Evolutionary conservation across 2,888 invertebrate genomes (phyloP).

Genomic region (Cremastobaeus sp.): DNA sequence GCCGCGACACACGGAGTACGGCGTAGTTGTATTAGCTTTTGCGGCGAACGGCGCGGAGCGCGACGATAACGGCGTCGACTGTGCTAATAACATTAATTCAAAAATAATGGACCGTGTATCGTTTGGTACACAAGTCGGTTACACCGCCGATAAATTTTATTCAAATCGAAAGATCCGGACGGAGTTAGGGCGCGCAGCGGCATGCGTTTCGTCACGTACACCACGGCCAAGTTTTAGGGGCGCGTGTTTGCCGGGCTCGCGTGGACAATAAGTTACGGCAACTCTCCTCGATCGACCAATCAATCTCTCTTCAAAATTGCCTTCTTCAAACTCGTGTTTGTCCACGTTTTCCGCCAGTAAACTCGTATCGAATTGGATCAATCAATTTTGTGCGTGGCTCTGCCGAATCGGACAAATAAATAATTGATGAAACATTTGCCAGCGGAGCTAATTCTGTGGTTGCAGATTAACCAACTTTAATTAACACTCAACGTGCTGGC

Average conservation of each 20-base stretch:
- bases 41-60: slow-evolving; percentile 20
- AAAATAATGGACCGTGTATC: slow-evolving; percentile 39
- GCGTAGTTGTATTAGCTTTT: slow-evolving; percentile 31
- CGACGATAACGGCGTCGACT: slow-evolving; percentile 40
- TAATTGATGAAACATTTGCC: too few species aligned
- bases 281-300: too few species aligned
- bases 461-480: too few species aligned
- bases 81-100: slow-evolving; percentile 51
- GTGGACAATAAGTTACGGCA: too few species aligned
- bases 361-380: too few species aligned
- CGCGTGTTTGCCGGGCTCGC: slow-evolving; percentile 6
- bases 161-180: slow-evolving; percentile 46
- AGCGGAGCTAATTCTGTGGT: too few species aligned
- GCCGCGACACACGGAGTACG: slow-evolving; percentile 12
- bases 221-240: slow-evolving; percentile 32
- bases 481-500: too few species aligned
- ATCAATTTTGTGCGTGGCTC: too few species aligned
- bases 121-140: slow-evolving; percentile 40
- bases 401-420: too few species aligned
- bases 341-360: too few species aligned
- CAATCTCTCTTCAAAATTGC: too few species aligned
- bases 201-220: slow-evolving; percentile 42
- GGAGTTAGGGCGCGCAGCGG: slow-evolving; percentile 25
- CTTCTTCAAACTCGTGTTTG: too few species aligned
- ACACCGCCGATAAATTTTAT: slow-evolving; percentile 48